These are phyloP conservation scores for Branchinecta lindahli DNA, from an alignment of 1,140 invertebrate species.

Conservation along the genomic window DNA sequence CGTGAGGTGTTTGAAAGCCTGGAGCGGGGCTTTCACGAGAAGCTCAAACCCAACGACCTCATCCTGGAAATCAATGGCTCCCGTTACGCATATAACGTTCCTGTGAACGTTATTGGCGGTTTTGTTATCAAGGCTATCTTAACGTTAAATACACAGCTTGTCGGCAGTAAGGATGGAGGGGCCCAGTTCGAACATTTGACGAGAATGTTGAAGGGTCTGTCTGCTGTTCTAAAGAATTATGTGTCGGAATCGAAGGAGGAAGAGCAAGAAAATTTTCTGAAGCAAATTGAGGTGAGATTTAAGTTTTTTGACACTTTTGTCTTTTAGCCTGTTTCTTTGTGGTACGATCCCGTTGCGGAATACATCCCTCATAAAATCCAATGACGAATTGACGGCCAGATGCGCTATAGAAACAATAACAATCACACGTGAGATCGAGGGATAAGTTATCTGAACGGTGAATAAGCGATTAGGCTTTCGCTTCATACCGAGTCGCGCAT, in stretches of 20 bases:
- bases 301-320: no score
- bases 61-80: not conserved
- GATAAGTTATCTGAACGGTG: no score
- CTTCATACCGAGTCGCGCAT: no score
- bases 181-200: not conserved
- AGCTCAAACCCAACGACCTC: not conserved
- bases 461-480: no score
- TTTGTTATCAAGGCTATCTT: not conserved
- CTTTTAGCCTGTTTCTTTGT: no score
- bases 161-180: not conserved
- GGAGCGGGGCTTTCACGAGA: not conserved
- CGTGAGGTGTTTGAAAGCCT: not conserved
- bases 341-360: no score
- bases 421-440: no score
- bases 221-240: not conserved
- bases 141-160: not conserved
- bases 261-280: not conserved
- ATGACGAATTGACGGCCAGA: no score
- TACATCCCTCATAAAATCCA: no score
- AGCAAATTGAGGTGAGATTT: not conserved
- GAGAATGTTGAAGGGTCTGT: not conserved
- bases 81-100: not conserved
- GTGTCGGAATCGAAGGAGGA: not conserved
- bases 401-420: no score
- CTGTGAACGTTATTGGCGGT: not conserved